Percentiles rank a stretch among this genome's conserved stretches.
Evolutionary conservation across 2,888 invertebrate species (phyloP).

Genomic region (Pocota personata): DNA sequence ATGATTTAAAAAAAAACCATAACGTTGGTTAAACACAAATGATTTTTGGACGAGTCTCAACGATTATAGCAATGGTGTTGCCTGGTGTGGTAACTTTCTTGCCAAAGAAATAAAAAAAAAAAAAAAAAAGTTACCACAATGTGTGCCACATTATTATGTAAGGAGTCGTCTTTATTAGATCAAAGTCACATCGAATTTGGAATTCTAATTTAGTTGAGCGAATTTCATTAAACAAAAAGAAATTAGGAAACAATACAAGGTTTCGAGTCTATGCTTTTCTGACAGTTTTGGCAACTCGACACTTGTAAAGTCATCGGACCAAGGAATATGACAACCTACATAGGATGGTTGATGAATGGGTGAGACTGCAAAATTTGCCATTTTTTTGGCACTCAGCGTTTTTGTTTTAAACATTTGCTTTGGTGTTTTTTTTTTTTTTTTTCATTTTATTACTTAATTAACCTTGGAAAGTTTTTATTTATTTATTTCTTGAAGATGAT

Average conservation of each 20-base stretch:
- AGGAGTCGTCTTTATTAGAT: constrained; percentile 54
- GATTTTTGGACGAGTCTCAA: constrained; percentile 16
- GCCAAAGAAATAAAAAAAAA: constrained; percentile 43
- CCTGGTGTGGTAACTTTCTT: constrained; percentile 54
- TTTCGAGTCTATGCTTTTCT: constrained; percentile 15
- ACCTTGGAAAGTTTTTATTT: no score
- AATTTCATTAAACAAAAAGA: constrained; percentile 3
- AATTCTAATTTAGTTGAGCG: constrained; percentile 54
- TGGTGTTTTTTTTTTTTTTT: background rate
- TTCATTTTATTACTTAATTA: background rate
- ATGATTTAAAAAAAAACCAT: constrained; percentile 15
- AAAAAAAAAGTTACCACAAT: constrained; percentile 27
- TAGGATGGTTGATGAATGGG: background rate
- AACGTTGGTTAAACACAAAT: constrained; percentile 25
- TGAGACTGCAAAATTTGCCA: background rate
- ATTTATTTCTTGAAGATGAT: no score
- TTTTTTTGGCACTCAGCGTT: background rate
- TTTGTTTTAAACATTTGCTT: background rate
- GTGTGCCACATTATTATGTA: constrained; percentile 59
- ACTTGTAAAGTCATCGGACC: constrained; percentile 13
- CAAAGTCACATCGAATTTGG: constrained; percentile 56
- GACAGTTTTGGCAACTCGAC: constrained; percentile 27
- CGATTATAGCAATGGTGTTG: background rate
- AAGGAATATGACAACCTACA: constrained; percentile 1
- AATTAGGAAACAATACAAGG: constrained; percentile 31